A percentile compares a stretch with the other conserved stretches of the same genome.
These are phyloP conservation scores for Polyommatus iphigenia DNA, from an alignment of 2,888 invertebrate genomes.

Conservation along the genomic window DNA sequence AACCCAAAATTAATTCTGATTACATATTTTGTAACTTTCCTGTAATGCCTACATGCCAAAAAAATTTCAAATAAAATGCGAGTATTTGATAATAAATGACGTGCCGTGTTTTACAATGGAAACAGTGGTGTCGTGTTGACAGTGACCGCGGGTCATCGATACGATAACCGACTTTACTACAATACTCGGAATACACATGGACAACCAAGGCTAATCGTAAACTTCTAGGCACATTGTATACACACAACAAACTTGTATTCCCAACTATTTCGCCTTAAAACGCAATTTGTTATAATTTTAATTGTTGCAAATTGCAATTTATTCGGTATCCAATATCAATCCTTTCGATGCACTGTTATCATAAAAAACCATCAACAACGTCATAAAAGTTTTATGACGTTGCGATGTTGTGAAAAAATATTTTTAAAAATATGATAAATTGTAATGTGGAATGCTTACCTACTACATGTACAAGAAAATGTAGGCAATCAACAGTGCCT, in stretches of 20 bases:
- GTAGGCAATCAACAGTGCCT: no score
- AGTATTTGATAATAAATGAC: not conserved
- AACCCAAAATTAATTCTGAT: no score
- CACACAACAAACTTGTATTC: no score
- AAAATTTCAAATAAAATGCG: no score
- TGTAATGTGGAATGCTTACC: no score
- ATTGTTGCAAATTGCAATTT: not conserved
- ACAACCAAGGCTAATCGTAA: slow-evolving; percentile 13
- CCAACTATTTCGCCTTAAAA: not conserved
- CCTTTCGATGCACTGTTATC: not conserved
- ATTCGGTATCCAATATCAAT: not conserved
- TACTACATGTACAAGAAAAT: no score
- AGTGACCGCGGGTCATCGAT: slow-evolving; percentile 56
- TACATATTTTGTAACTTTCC: no score
- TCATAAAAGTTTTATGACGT: no score
- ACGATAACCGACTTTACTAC: slow-evolving; percentile 58
- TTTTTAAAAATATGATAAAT: no score
- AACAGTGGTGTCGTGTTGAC: slow-evolving; percentile 43
- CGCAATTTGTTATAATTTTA: not conserved
- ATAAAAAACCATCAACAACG: not conserved
- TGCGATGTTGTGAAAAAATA: no score
- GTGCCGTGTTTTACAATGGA: not conserved
- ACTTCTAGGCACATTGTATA: no score
- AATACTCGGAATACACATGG: not conserved
- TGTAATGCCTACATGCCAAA: no score